These are phyloP conservation scores for Bradypus variegatus DNA, from an alignment of 2,797 vertebrate genomes.

Conservation along the genomic window DNA sequence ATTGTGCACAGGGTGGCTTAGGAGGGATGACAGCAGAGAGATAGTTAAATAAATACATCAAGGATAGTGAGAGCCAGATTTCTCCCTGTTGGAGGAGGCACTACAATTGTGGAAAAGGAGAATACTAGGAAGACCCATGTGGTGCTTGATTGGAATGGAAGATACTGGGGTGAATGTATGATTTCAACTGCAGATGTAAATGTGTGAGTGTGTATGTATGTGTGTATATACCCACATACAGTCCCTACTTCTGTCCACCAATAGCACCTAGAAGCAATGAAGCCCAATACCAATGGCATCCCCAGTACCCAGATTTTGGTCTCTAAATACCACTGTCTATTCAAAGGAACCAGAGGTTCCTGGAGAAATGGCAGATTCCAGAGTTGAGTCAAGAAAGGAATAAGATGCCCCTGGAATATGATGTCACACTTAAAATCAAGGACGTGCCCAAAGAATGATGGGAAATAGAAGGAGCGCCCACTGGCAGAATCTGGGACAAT, in stretches of 20 bases:
- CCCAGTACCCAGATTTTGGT: not conserved
- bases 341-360: not conserved
- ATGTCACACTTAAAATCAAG: not conserved
- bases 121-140: not conserved
- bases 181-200: not conserved
- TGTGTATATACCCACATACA: not conserved
- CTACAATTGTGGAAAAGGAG: not conserved
- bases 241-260: not conserved
- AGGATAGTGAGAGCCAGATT: not conserved
- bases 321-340: conserved; percentile 23
- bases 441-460: not conserved
- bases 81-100: too few relatives aligned
- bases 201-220: not conserved
- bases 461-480: not conserved
- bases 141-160: not conserved
- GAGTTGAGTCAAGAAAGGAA: not conserved
- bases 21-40: not conserved
- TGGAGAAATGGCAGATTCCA: not conserved
- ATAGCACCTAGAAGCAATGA: not conserved
- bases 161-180: not conserved
- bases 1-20: too few relatives aligned
- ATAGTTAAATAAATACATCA: not conserved
- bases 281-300: not conserved
- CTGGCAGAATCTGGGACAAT: not conserved
- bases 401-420: not conserved